phyloP scores from a whole-genome alignment of 2,113 vertebrate species.

The Sinocyclocheilus grahami region DNA sequence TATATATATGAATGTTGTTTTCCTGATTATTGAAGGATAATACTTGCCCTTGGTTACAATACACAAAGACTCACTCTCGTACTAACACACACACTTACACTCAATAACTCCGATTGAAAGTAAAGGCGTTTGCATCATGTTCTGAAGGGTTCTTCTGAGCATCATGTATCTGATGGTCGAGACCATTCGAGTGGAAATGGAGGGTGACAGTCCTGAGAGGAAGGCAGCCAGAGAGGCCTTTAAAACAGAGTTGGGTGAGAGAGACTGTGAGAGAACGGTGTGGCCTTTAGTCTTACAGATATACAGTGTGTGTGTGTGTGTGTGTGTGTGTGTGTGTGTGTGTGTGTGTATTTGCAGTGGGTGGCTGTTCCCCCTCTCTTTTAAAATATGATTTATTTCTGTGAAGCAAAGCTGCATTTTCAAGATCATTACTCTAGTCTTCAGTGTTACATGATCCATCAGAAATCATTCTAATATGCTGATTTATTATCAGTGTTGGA shows the following conservation, averaged over 20 bases:
- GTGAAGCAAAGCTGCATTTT: no score
- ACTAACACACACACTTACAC: constrained; percentile 12
- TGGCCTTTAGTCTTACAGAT: constrained; percentile 5
- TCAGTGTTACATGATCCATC: no score
- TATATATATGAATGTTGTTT: no score
- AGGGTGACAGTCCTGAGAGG: constrained; percentile 83
- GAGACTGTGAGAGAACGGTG: constrained; percentile 38
- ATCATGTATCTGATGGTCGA: constrained; percentile 98
- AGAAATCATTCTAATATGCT: no score
- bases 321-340: constrained; percentile 2
- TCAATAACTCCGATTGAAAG: constrained; percentile 2
- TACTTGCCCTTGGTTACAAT: constrained; percentile 30
- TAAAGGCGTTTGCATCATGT: constrained; percentile 17
- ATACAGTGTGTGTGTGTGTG: background rate
- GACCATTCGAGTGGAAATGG: constrained; percentile 83
- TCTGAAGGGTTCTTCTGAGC: constrained; percentile 86
- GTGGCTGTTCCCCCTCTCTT: constrained; percentile 31
- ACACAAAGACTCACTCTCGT: background rate
- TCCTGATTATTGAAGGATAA: constrained; percentile 28
- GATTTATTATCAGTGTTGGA: no score
- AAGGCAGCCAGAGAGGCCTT: constrained; percentile 83
- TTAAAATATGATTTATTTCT: no score
- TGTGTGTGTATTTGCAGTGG: background rate
- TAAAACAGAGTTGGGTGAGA: constrained; percentile 87
- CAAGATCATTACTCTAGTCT: no score